phyloP scores from a whole-genome alignment of 2,797 vertebrate genomes.

The Platalea minor region DNA sequence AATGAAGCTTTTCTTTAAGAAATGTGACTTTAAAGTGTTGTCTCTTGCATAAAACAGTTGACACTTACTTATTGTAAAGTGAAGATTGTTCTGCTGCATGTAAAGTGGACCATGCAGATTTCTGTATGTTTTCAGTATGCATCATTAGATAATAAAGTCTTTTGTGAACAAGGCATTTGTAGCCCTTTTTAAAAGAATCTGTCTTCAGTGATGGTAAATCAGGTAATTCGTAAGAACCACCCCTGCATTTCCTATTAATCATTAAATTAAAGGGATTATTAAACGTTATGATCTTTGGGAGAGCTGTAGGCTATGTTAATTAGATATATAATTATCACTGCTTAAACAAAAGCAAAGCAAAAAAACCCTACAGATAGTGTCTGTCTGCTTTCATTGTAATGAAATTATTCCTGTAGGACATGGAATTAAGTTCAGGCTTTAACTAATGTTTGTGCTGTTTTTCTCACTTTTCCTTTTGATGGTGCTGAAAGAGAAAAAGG shows the following conservation, averaged over 20 bases:
- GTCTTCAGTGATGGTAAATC: conserved; percentile 80
- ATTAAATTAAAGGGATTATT: conserved; percentile 67
- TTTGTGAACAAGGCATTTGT: conserved; percentile 86
- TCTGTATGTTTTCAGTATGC: conserved; percentile 88
- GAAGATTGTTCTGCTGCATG: conserved; percentile 86
- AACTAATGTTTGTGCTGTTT: conserved; percentile 92
- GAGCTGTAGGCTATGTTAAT: conserved; percentile 54
- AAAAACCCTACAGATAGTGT: conserved; percentile 71
- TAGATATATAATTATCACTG: conserved; percentile 64
- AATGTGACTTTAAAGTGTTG: conserved; percentile 84
- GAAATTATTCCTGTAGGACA: conserved; percentile 79
- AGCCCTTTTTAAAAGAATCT: conserved; percentile 84
- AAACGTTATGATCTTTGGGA: conserved; percentile 56
- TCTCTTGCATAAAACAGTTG: conserved; percentile 84
- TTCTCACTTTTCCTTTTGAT: conserved; percentile 92
- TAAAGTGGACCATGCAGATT: conserved; percentile 83
- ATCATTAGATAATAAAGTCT: conserved; percentile 88
- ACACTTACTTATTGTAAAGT: conserved; percentile 85
- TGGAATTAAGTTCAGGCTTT: conserved; percentile 74
- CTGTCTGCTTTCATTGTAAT: conserved; percentile 79
- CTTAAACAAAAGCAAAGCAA: conserved; percentile 42
- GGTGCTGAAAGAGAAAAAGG: conserved; percentile 89
- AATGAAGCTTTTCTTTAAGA: conserved; percentile 85
- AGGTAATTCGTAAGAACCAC: conserved; percentile 74
- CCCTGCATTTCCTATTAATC: conserved; percentile 69